A percentile compares a stretch with the other conserved stretches of the same genome.
These are phyloP conservation scores for Palythoa heliodiscus DNA, from an alignment of 92 coral and sea anemone genomes.

Conservation along the genomic window DNA sequence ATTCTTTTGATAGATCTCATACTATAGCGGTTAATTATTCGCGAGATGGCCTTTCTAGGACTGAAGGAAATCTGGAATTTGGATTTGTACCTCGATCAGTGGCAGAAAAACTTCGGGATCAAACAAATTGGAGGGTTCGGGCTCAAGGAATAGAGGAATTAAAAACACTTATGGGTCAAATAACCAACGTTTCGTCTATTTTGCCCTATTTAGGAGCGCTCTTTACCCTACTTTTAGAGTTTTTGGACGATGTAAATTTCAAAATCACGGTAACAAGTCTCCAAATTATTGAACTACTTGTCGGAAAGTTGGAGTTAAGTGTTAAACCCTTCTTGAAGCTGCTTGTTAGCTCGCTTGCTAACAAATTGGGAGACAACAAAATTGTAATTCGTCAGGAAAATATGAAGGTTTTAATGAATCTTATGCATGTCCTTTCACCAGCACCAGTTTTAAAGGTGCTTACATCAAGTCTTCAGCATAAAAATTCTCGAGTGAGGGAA, in stretches of 20 bases:
- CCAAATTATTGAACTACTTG: conserved; percentile 83
- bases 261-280: conserved; percentile 94
- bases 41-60: conserved; percentile 45
- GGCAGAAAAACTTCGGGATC: conserved; percentile 83
- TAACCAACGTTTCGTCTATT: conserved; percentile 69
- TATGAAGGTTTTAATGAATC: conserved; percentile 96
- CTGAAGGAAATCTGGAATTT: conserved; percentile 62
- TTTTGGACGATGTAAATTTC: conserved; percentile 89
- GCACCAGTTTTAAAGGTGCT: conserved; percentile 74
- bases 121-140: conserved; percentile 89
- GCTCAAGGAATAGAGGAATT: conserved; percentile 97
- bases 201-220: conserved; percentile 84
- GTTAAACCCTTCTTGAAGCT: conserved; percentile 83
- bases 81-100: conserved; percentile 87
- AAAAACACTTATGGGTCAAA: conserved; percentile 78
- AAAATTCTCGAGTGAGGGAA: conserved; percentile 96
- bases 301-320: conserved; percentile 76
- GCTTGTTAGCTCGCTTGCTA: conserved; percentile 76
- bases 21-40: conserved; percentile 80
- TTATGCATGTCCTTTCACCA: conserved; percentile 97
- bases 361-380: conserved; percentile 94
- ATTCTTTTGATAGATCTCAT: conserved; percentile 77
- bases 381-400: conserved; percentile 97
- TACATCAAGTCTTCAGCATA: conserved; percentile 84
- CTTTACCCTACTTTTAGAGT: conserved; percentile 79